These are phyloP conservation scores for Cryptosula pallasiana DNA, from an alignment of 2,888 invertebrate genomes.

Conservation along the genomic window DNA sequence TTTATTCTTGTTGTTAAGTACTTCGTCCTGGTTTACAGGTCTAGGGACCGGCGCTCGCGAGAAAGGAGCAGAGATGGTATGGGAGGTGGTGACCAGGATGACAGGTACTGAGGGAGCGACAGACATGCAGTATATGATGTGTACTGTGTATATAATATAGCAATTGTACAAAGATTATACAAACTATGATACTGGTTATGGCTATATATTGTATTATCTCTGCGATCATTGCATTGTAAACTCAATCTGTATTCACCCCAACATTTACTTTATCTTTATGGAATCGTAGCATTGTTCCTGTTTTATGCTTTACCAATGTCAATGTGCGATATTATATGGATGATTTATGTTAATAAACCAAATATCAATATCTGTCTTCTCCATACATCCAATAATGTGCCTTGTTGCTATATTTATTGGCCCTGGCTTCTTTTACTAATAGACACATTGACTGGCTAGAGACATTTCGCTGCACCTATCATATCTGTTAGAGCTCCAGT, in stretches of 20 bases:
- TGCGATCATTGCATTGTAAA: too few species aligned
- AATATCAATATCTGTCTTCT: too few species aligned
- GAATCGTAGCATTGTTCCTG: background rate
- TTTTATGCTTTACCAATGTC: background rate
- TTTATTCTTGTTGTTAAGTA: too few species aligned
- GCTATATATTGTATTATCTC: too few species aligned
- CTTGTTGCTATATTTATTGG: background rate
- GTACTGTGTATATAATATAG: background rate
- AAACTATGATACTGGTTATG: too few species aligned
- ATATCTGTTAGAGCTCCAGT: too few species aligned
- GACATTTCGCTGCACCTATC: background rate
- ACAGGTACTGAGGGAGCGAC: background rate
- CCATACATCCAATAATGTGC: background rate
- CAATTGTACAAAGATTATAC: background rate
- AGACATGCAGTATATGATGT: background rate
- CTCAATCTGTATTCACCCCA: too few species aligned
- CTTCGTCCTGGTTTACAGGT: background rate
- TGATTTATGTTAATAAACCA: background rate
- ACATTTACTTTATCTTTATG: too few species aligned
- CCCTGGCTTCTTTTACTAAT: background rate
- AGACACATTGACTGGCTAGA: background rate
- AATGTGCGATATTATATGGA: background rate
- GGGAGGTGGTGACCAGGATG: background rate
- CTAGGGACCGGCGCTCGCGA: background rate
- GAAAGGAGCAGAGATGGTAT: background rate